Conservation (phyloP, 92 coral and sea anemone species). For the Scolanthus callimorphus region DNA sequence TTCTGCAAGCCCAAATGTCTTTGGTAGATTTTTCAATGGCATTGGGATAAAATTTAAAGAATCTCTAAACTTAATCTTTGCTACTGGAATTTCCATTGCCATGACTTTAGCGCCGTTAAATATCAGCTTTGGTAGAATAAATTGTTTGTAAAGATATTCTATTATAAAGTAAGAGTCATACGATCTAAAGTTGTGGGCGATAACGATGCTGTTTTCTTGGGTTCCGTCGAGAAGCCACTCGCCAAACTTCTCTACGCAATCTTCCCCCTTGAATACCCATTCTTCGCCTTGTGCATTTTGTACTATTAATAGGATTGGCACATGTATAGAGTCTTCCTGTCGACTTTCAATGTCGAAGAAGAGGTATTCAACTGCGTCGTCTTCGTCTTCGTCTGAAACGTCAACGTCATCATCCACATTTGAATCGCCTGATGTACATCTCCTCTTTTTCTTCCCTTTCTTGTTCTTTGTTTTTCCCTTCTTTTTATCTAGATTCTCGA, state of each 20-base stretch:
- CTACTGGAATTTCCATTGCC: too few species aligned
- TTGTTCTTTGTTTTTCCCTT: too few species aligned
- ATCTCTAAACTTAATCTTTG: conserved; percentile 21
- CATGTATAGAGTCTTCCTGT: conserved; percentile 6
- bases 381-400: neutral
- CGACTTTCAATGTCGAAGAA: conserved; percentile 3
- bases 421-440: too few species aligned
- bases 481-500: too few species aligned
- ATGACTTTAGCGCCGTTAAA: conserved; percentile 18
- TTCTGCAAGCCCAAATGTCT: conserved; percentile 13
- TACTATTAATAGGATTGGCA: conserved; percentile 14
- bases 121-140: neutral
- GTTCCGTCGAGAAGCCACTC: neutral
- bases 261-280: neutral
- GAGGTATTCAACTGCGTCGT: neutral
- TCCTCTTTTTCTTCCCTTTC: too few species aligned
- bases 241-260: neutral
- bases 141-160: conserved; percentile 2
- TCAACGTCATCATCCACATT: neutral
- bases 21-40: conserved; percentile 1
- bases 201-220: neutral
- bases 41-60: conserved; percentile 14
- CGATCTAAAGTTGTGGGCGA: conserved; percentile 8
- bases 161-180: conserved; percentile 16
- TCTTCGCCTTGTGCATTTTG: neutral